A percentile compares a stretch with the other conserved stretches of the same genome.
Conservation (phyloP, 2,888 invertebrate species). For the Caenorhabditis macrosperma region DNA sequence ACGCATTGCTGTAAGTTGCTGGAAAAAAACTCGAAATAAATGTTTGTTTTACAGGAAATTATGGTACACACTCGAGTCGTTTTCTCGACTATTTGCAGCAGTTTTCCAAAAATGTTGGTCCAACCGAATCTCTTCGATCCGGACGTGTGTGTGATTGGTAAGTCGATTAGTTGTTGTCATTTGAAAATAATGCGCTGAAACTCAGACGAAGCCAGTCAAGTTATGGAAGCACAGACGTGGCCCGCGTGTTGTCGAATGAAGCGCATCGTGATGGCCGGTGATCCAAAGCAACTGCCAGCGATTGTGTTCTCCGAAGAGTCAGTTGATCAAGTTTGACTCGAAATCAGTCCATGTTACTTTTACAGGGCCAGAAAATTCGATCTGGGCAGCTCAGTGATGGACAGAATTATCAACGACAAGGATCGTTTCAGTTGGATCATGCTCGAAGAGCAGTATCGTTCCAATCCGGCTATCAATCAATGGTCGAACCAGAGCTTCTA, state of each 20-base stretch:
- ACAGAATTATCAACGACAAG: conserved; percentile 11
- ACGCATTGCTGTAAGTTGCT: no score
- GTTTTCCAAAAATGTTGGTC: neutral
- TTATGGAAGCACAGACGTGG: conserved; percentile 21
- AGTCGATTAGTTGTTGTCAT: neutral
- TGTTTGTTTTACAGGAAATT: neutral
- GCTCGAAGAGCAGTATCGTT: conserved; percentile 25
- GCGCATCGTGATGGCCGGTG: conserved; percentile 30
- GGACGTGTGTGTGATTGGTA: neutral
- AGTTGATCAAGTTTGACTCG: neutral
- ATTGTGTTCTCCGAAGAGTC: neutral
- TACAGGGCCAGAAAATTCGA: neutral
- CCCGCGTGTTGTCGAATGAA: conserved; percentile 10
- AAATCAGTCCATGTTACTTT: neutral
- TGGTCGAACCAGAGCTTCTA: conserved; percentile 38
- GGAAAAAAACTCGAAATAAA: no score
- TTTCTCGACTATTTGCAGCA: neutral
- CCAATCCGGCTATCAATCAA: neutral
- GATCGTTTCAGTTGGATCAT: conserved; percentile 24
- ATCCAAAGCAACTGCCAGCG: conserved; percentile 31
- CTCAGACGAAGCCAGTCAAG: conserved; percentile 44
- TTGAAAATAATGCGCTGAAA: neutral
- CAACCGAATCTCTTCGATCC: neutral
- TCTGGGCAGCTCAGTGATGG: conserved; percentile 10
- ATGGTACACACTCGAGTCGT: neutral